Evolutionary conservation across 2,888 invertebrate genomes (phyloP).

Genomic region (Acleris literana): DNA sequence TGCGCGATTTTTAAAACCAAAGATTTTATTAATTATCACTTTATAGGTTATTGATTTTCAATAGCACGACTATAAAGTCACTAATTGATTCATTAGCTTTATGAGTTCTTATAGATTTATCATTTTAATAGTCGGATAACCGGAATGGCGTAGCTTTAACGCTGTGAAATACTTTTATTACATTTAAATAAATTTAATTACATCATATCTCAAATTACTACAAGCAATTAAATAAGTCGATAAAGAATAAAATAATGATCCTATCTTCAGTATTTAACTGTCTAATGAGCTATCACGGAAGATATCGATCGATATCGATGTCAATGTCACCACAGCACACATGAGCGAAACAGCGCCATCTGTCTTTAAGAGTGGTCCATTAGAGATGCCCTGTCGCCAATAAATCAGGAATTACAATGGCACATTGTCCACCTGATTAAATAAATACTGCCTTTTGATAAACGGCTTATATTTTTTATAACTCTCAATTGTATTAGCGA

Average conservation of each 20-base stretch:
- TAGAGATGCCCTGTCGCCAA: conserved; percentile 64
- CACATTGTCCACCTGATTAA: conserved; percentile 83
- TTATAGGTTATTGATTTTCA: conserved; percentile 47
- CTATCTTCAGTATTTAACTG: neutral
- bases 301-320: conserved; percentile 4
- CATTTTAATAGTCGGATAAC: conserved; percentile 19
- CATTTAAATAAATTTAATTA: conserved; percentile 10
- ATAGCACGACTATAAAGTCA: conserved; percentile 17
- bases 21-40: conserved; percentile 50
- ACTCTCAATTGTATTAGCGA: no score
- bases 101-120: conserved; percentile 19
- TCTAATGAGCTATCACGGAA: neutral
- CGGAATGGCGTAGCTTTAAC: conserved; percentile 15
- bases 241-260: neutral
- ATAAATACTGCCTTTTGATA: conserved; percentile 50
- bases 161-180: conserved; percentile 23
- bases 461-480: no score
- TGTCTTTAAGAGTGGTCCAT: conserved; percentile 58
- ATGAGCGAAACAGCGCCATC: conserved; percentile 43
- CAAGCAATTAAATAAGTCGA: neutral
- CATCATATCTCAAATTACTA: neutral
- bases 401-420: conserved; percentile 80
- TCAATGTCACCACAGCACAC: conserved; percentile 17
- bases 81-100: conserved; percentile 30
- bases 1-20: conserved; percentile 42